phyloP scores from a whole-genome alignment of 2,797 vertebrate species.

The Dallia pectoralis region DNA sequence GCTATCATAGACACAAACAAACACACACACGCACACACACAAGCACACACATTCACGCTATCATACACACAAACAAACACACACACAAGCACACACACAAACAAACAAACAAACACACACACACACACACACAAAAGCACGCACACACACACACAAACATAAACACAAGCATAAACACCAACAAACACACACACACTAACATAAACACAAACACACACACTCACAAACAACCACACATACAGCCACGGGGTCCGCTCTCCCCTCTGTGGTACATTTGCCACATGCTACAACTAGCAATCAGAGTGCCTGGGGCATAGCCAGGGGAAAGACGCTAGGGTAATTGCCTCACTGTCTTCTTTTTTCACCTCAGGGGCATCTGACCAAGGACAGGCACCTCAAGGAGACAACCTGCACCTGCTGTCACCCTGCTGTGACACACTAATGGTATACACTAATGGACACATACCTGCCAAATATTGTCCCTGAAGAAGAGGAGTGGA shows the following conservation, averaged over 20 bases:
- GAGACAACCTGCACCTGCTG: neutral
- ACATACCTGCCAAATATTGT: neutral
- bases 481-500: slow-evolving; percentile 8
- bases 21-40: slow-evolving; percentile 10
- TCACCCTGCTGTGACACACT: neutral
- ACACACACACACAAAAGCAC: slow-evolving; percentile 31
- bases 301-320: slow-evolving; percentile 45
- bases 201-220: too few relatives aligned
- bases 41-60: slow-evolving; percentile 40
- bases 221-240: neutral
- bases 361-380: slow-evolving; percentile 2
- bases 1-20: neutral
- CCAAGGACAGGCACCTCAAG: neutral
- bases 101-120: neutral
- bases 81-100: neutral
- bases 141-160: neutral
- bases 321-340: slow-evolving; percentile 18
- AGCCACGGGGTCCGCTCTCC: slow-evolving; percentile 17
- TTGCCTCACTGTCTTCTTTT: slow-evolving; percentile 27
- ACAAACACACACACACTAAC: slow-evolving; percentile 20
- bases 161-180: neutral
- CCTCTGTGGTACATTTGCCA: slow-evolving; percentile 35
- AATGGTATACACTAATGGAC: slow-evolving; percentile 3
- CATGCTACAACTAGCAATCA: slow-evolving; percentile 34
- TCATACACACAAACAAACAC: too few relatives aligned